A percentile compares a stretch with the other conserved stretches of the same genome.
Evolutionary conservation across 2,797 vertebrate species (phyloP).

Genomic region (Chelidonichthys spinosus): DNA sequence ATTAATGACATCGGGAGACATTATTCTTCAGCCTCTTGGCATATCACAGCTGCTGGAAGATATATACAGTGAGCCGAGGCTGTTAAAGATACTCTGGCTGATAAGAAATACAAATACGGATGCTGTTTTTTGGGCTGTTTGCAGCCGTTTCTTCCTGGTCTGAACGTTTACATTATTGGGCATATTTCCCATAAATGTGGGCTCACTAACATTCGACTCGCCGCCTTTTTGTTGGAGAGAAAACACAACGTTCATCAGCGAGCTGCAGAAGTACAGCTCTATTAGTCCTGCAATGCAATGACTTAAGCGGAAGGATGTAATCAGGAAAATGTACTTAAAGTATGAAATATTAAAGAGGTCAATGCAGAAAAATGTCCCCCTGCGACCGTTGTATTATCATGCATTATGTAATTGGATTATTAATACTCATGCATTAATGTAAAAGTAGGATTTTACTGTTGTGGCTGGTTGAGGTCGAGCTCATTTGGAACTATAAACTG

Average conservation of each 20-base stretch:
- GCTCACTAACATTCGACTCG: not conserved
- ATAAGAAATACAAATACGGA: not conserved
- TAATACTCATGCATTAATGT: not conserved
- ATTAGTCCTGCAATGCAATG: not conserved
- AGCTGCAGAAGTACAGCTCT: not conserved
- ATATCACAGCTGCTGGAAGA: constrained; percentile 51
- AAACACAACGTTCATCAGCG: not conserved
- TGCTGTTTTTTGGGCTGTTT: not conserved
- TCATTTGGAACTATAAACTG: not conserved
- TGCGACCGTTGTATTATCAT: too few relatives aligned
- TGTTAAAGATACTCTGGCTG: constrained; percentile 21
- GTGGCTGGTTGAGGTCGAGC: not conserved
- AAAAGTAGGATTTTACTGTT: not conserved
- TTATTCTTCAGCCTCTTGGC: constrained; percentile 62
- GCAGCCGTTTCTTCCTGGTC: not conserved
- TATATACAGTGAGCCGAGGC: constrained; percentile 43
- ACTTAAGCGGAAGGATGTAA: too few relatives aligned
- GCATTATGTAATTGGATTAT: not conserved
- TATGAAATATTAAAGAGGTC: too few relatives aligned
- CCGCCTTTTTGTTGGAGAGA: not conserved
- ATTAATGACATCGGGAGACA: constrained; percentile 69
- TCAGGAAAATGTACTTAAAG: too few relatives aligned
- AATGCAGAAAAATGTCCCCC: not conserved
- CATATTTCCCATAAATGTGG: not conserved
- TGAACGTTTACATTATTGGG: not conserved